phyloP scores from a whole-genome alignment of 2,113 vertebrate species.

The Alouatta palliata region DNA sequence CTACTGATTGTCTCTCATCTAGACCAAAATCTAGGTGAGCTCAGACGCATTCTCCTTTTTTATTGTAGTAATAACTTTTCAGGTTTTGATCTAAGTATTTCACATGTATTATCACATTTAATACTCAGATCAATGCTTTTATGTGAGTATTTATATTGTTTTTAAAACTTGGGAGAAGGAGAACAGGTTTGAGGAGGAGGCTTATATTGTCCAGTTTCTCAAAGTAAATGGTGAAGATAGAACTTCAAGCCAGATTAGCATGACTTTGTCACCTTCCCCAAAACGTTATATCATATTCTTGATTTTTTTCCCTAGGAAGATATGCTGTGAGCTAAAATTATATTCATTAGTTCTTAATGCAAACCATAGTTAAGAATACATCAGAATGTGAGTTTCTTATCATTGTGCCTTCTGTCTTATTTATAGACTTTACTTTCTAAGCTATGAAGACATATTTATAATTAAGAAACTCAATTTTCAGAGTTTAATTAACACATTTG shows the following conservation, averaged over 20 bases:
- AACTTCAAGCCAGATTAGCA: not conserved
- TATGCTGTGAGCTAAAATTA: not conserved
- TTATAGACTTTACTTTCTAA: conserved; percentile 49
- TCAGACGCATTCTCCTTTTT: not conserved
- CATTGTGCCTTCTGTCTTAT: not conserved
- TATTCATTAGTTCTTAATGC: not conserved
- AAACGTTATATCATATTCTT: not conserved
- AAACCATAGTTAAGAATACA: not conserved
- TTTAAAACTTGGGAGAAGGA: not conserved
- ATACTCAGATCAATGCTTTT: not conserved
- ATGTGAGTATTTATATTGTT: not conserved
- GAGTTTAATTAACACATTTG: conserved; percentile 64
- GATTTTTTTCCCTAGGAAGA: not conserved
- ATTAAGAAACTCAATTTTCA: conserved; percentile 51
- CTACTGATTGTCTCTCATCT: not conserved
- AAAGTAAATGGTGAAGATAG: not conserved
- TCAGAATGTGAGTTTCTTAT: not conserved
- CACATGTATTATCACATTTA: not conserved
- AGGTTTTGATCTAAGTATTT: not conserved
- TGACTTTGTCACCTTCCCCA: not conserved
- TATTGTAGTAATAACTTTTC: not conserved
- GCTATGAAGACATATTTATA: conserved; percentile 43
- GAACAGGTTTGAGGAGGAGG: not conserved
- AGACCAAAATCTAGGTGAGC: not conserved
- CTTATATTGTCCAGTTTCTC: not conserved